phyloP scores from a whole-genome alignment of 2,888 invertebrate genomes.

The Microctonus aethiopoides region DNA sequence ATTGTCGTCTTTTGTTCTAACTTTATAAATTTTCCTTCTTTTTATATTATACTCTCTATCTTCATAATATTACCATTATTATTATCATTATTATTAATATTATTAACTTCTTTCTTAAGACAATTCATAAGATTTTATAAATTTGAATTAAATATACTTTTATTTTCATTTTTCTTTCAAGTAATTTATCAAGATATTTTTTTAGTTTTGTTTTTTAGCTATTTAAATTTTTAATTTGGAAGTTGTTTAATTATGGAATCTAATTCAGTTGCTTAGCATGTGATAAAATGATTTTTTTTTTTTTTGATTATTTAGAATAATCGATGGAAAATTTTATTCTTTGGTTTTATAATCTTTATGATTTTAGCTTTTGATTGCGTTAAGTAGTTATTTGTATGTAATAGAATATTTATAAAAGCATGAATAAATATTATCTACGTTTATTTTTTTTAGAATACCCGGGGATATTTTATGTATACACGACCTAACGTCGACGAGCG shows the following conservation, averaged over 20 bases:
- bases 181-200: not conserved
- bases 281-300: no score
- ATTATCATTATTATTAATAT: not conserved
- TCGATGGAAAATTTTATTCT: not conserved
- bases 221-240: no score
- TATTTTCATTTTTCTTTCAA: not conserved
- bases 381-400: no score
- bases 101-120: not conserved
- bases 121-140: not conserved
- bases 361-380: not conserved
- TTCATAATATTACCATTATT: not conserved
- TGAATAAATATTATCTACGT: not conserved
- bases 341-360: not conserved
- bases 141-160: not conserved
- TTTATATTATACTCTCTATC: not conserved
- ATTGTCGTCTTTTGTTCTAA: slow-evolving; percentile 23
- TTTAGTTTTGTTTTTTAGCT: not conserved
- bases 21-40: not conserved
- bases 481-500: slow-evolving; percentile 13
- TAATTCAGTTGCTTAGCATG: no score
- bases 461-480: not conserved
- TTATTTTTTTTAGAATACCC: not conserved
- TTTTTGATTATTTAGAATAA: not conserved
- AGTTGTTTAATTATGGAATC: no score
- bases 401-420: not conserved